These are phyloP conservation scores for Ancistrus triradiatus DNA, from an alignment of 2,113 vertebrate species.

Conservation along the genomic window DNA sequence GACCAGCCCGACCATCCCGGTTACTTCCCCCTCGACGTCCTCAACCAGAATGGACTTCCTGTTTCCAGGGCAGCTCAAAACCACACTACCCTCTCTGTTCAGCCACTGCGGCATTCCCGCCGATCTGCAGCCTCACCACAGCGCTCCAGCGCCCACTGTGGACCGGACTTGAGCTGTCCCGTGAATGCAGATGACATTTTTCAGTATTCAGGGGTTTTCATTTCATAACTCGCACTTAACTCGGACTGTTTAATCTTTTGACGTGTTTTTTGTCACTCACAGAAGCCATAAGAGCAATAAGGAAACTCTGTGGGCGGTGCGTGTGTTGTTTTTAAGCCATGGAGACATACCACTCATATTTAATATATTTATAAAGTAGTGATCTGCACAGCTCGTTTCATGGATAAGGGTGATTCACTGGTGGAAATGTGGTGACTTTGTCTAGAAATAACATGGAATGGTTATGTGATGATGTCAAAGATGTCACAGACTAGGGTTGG, in stretches of 20 bases:
- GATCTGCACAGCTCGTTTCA: slow-evolving; percentile 51
- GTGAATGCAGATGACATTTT: slow-evolving; percentile 72
- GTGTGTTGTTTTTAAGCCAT: slow-evolving; percentile 45
- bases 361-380: slow-evolving; percentile 59
- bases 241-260: slow-evolving; percentile 8
- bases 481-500: too few species aligned
- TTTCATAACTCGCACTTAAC: neutral
- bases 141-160: slow-evolving; percentile 80
- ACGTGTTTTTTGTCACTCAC: slow-evolving; percentile 13
- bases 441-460: slow-evolving; percentile 36
- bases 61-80: slow-evolving; percentile 80
- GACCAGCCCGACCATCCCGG: slow-evolving; percentile 72
- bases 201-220: slow-evolving; percentile 46
- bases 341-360: slow-evolving; percentile 48
- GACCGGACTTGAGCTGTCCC: slow-evolving; percentile 39
- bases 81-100: slow-evolving; percentile 82
- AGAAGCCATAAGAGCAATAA: slow-evolving; percentile 48
- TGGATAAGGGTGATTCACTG: slow-evolving; percentile 37
- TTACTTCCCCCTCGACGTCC: slow-evolving; percentile 17
- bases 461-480: slow-evolving; percentile 29
- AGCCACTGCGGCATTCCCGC: slow-evolving; percentile 87
- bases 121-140: slow-evolving; percentile 87
- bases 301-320: slow-evolving; percentile 15
- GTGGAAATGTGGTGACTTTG: slow-evolving; percentile 36
- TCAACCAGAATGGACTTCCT: slow-evolving; percentile 58